Evolutionary conservation across 2,888 invertebrate genomes (phyloP).

Genomic region (Trichogramma evanescens): DNA sequence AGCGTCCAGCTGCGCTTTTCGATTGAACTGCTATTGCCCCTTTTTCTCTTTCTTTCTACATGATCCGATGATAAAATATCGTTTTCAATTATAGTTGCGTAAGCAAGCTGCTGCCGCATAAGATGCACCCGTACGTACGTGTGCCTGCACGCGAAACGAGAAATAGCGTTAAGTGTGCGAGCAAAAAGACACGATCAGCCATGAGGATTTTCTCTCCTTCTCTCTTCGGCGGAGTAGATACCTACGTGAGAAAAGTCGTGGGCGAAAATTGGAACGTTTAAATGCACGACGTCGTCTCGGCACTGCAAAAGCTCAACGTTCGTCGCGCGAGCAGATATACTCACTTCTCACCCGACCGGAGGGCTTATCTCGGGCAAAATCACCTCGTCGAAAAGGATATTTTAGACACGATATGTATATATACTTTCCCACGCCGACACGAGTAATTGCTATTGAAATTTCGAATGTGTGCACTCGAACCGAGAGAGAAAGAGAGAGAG

Average conservation of each 20-base stretch:
- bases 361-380: background rate
- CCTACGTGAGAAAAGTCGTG: background rate
- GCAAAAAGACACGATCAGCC: too few relatives aligned
- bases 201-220: too few relatives aligned
- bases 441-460: too few relatives aligned
- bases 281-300: slow-evolving; percentile 5
- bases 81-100: slow-evolving; percentile 10
- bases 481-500: too few relatives aligned
- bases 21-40: background rate
- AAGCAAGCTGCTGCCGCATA: background rate
- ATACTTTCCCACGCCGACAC: too few relatives aligned
- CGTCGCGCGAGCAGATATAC: background rate
- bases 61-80: slow-evolving; percentile 5
- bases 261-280: slow-evolving; percentile 9
- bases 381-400: background rate
- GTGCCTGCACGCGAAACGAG: too few relatives aligned
- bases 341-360: background rate
- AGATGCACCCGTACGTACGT: too few relatives aligned
- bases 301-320: background rate
- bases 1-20: background rate
- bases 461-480: too few relatives aligned
- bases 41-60: too few relatives aligned
- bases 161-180: too few relatives aligned
- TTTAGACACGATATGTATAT: background rate
- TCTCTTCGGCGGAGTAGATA: too few relatives aligned